Evolutionary conservation across 2,113 vertebrate genomes (phyloP), one percentile per base, ranked within the genome.

Genomic region (Pholis gunnellus): DNA sequence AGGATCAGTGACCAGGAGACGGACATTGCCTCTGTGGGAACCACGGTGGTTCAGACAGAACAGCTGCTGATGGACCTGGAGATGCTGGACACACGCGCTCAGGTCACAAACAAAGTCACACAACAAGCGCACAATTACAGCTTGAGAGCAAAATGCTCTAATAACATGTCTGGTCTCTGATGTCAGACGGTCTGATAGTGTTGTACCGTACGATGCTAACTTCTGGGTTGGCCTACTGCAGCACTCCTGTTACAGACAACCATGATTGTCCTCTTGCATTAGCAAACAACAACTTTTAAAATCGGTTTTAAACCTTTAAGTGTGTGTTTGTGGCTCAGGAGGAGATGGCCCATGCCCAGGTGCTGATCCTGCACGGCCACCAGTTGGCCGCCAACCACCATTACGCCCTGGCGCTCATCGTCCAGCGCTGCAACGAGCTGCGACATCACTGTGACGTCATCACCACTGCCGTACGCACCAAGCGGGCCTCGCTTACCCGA

Each of bases 401-500:
- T 94, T 99, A 99, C 0, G 98, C 98, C 0, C 94, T 98, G 71
- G 97, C 97, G 36, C 94, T 99, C 68, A 98, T 99, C 86, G 94
- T 97, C 79, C 97, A 99, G 95, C 97, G 97, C 75, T 99, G 98
- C 92, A 98, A 97, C 0, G 97, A 99, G 89, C 93, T 99, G 48
- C 95, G 97, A 9, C 96, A 99, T 88, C 95, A 91, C 74, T 97
- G 96, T 0, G 97, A 98, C 50, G 75, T 97, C 75, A 90, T 99
- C 89, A 93, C 95, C 0, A 94, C 93, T 0, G 95, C 96, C 79
- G 93, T 97, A 74, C 96, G 96, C 67, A 86, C 88, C 78, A 99
- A 97, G 85, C 92, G 93, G 57, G 67, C 91, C 22, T 91, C 84
- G 3, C 96, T 99, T 44, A 95, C 87, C 14, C 95, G 95, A 59